Percentiles rank a stretch among this genome's conserved stretches.
Evolutionary conservation across 1,140 invertebrate genomes (phyloP).

Genomic region (Drosophila nebulosa): DNA sequence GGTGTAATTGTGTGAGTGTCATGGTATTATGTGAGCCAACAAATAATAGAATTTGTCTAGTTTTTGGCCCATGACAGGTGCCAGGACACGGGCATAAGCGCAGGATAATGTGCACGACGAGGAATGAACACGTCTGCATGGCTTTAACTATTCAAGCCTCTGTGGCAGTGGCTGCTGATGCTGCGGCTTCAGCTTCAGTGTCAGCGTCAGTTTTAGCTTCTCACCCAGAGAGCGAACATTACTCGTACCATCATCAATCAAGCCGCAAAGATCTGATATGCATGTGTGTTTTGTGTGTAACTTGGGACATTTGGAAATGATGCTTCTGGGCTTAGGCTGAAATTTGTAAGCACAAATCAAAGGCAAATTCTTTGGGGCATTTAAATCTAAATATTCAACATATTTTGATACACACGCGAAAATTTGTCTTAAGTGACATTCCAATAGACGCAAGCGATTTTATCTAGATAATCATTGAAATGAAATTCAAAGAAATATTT

Average conservation of each 20-base stretch:
- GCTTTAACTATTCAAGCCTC: slow-evolving; percentile 31
- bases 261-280: slow-evolving; percentile 64
- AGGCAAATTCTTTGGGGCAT: neutral
- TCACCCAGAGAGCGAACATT: slow-evolving; percentile 8
- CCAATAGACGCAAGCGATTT: neutral
- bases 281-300: slow-evolving; percentile 26
- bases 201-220: neutral
- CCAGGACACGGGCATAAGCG: slow-evolving; percentile 27
- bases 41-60: slow-evolving; percentile 67
- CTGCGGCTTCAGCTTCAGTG: neutral
- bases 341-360: slow-evolving; percentile 53
- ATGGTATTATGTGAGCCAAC: slow-evolving; percentile 33
- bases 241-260: slow-evolving; percentile 68
- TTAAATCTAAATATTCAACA: neutral
- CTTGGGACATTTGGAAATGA: slow-evolving; percentile 38
- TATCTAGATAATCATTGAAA: too few species aligned
- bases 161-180: slow-evolving; percentile 2
- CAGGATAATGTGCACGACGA: slow-evolving; percentile 56
- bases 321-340: slow-evolving; percentile 27
- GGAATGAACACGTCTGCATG: slow-evolving; percentile 33
- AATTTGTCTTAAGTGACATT: neutral
- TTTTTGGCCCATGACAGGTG: slow-evolving; percentile 43
- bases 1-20: slow-evolving; percentile 17
- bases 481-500: slow-evolving; percentile 15
- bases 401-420: neutral